phyloP scores from a whole-genome alignment of 2,888 invertebrate genomes.

The Torymus aiolomorphi region DNA sequence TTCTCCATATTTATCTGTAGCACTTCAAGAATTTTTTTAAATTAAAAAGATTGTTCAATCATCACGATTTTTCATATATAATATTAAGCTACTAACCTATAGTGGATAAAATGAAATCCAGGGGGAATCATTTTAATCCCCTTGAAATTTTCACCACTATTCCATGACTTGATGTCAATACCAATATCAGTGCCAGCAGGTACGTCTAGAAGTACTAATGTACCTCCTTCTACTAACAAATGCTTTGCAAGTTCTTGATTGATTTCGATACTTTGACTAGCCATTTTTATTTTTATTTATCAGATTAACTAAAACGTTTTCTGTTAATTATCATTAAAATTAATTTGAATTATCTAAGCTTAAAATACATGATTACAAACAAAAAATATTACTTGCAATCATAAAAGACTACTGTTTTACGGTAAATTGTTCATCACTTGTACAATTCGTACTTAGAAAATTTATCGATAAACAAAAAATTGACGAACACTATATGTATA shows the following conservation, averaged over 20 bases:
- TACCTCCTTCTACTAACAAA: conserved; percentile 88
- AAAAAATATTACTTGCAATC: too few relatives aligned
- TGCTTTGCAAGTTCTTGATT: conserved; percentile 86
- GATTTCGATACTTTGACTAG: conserved; percentile 76
- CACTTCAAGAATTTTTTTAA: conserved; percentile 70
- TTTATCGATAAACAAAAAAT: too few relatives aligned
- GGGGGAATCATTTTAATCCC: conserved; percentile 99
- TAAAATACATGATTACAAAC: too few relatives aligned
- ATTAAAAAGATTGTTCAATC: conserved; percentile 18
- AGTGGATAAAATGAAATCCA: conserved; percentile 95
- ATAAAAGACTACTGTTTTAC: too few relatives aligned
- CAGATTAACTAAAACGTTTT: too few relatives aligned
- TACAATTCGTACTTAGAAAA: too few relatives aligned
- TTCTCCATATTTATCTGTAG: conserved; percentile 77
- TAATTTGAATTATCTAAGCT: too few relatives aligned
- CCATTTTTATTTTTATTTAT: conserved; percentile 17
- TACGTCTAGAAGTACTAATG: conserved; percentile 89
- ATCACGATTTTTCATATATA: neutral
- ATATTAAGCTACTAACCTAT: conserved; percentile 77
- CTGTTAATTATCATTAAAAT: too few relatives aligned
- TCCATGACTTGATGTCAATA: conserved; percentile 94
- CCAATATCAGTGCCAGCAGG: conserved; percentile 96
- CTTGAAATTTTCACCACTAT: conserved; percentile 91
- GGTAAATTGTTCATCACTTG: too few relatives aligned
- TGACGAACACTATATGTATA: too few relatives aligned